A percentile compares a stretch with the other conserved stretches of the same genome.
These are phyloP conservation scores for Archaeoteleia sp. DNA, from an alignment of 2,888 invertebrate genomes.

Conservation along the genomic window DNA sequence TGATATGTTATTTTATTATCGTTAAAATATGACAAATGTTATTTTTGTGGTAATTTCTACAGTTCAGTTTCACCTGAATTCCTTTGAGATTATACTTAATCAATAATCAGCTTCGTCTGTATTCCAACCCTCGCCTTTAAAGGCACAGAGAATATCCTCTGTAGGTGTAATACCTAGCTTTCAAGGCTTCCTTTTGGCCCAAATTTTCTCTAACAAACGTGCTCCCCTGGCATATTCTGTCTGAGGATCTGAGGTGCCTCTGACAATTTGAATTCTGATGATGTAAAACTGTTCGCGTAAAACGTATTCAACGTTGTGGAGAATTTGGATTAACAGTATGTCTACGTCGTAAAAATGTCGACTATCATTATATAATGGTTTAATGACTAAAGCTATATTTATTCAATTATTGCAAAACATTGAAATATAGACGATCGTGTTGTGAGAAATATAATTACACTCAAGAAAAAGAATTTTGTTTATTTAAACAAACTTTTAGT, in stretches of 20 bases:
- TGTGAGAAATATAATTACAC: too few species aligned
- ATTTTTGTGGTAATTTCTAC: constrained; percentile 7
- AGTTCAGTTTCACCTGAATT: not conserved
- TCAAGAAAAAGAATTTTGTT: too few species aligned
- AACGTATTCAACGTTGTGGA: constrained; percentile 2
- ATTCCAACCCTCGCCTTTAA: constrained; percentile 7
- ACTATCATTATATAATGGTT: not conserved
- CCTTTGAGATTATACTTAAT: constrained; percentile 9
- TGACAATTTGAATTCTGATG: constrained; percentile 23
- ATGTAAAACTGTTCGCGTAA: constrained; percentile 3
- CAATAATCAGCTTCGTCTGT: constrained; percentile 12
- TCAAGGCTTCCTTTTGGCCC: not conserved
- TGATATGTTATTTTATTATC: too few species aligned
- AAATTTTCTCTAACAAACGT: not conserved
- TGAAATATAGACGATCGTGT: too few species aligned
- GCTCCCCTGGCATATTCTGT: constrained; percentile 8
- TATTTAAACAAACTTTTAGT: too few species aligned
- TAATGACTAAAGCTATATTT: too few species aligned
- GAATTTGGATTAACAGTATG: not conserved
- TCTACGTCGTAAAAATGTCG: not conserved
- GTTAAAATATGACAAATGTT: constrained; percentile 1
- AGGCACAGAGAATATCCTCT: not conserved
- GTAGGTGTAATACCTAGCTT: not conserved
- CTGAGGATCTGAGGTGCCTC: constrained; percentile 15
- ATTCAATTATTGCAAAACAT: too few species aligned